Base-by-base conservation (phyloP, 1,140 invertebrate genomes). In the Drosophila nikananu region DNA sequence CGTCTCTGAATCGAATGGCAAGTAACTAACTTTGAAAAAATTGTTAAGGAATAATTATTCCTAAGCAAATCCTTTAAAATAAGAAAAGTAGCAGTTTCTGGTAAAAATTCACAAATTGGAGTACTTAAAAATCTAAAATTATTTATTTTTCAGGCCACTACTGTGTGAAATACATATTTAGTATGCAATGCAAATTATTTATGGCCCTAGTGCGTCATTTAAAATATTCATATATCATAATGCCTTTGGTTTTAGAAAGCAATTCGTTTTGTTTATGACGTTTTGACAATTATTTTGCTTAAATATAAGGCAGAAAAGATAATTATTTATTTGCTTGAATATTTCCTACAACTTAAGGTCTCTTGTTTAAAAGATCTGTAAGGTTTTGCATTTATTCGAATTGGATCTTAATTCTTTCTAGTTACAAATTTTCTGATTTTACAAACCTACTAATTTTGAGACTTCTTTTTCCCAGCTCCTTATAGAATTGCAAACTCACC, bases 401-500 rank as follows among this genome's bases (percentile, higher is more conserved):
- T n/a, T n/a, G n/a, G n/a, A n/a, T n/a, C n/a, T n/a, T n/a, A n/a
- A 8, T 42, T 4, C 2, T 42, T 3, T 8, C 4, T 10, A 8
- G 17, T n/a, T n/a, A 0, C 9, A 15, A 3, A 8, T 7, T 51
- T n/a, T n/a, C 27, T 1, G 1, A 32, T 17, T 23, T n/a, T 17
- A 25, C 9, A 1, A 17, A 27, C 9, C 9, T n/a, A 10, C 17
- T 8, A 5, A 55, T 55, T 55, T 9, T 0, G 21, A 17, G 15
- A 17, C 21, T 13, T n/a, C n/a, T 12, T 39, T 57, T n/a, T n/a
- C n/a, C n/a, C n/a, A n/a, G n/a, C 2, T 7, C 2, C 21, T n/a
- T 32, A 0, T 15, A 4, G 1, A 12, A 5, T n/a, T 15, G 3
- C 4, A 6, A 23, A 39, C 52, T 91, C 72, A 93, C 92, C 94